These are phyloP conservation scores for Diploscapter pachys DNA, from an alignment of 1,140 invertebrate genomes.

Conservation along the genomic window DNA sequence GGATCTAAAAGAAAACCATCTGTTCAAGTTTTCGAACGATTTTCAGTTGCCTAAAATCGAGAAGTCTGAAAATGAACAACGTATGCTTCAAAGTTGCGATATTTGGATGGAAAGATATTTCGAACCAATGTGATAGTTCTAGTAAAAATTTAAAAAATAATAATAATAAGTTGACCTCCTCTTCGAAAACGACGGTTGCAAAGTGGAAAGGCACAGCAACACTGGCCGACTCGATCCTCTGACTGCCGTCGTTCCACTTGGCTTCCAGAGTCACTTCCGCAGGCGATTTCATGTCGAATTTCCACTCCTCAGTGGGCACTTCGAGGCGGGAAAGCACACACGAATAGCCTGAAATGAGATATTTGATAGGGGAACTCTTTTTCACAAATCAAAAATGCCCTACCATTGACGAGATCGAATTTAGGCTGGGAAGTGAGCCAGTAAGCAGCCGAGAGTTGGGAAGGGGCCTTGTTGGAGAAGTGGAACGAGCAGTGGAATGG, in stretches of 20 bases:
- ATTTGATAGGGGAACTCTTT: not conserved
- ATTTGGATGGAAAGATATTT: too few relatives aligned
- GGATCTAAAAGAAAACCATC: not conserved
- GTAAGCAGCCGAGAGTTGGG: slow-evolving; percentile 1
- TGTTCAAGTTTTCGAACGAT: not conserved
- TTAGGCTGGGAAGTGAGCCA: slow-evolving; percentile 3
- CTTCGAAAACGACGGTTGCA: slow-evolving; percentile 17
- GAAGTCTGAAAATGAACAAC: not conserved
- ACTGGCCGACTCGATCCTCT: not conserved
- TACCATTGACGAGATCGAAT: slow-evolving; percentile 13
- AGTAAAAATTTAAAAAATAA: not conserved
- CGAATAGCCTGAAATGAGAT: not conserved
- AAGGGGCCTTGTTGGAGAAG: not conserved
- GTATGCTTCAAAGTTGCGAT: not conserved
- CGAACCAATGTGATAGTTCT: too few relatives aligned
- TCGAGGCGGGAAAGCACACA: not conserved
- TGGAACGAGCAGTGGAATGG: slow-evolving; percentile 9
- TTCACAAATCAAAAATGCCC: not conserved
- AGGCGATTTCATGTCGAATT: not conserved
- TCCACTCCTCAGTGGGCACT: not conserved
- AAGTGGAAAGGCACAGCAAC: slow-evolving; percentile 22
- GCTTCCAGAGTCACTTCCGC: not conserved
- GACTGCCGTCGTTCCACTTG: not conserved
- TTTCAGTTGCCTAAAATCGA: not conserved
- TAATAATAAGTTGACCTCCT: slow-evolving; percentile 8